Base-by-base conservation (phyloP, 2,888 invertebrate genomes). In the Heliothis peltigera region DNA sequence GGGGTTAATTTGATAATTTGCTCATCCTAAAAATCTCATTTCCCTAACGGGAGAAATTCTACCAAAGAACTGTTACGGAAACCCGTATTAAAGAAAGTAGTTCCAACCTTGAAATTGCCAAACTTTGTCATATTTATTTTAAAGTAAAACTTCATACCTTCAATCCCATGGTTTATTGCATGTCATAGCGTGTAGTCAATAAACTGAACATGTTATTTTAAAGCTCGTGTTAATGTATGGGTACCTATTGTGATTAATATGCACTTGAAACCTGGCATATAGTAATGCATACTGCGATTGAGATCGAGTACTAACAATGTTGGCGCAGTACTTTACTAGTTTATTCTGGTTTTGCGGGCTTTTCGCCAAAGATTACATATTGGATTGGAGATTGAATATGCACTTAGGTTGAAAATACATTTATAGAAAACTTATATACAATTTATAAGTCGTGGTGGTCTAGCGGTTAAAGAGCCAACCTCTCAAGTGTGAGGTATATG, bases 171-270 rank as follows among this genome's bases (percentile, higher is more conserved):
- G 4, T 25, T 43, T 43, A 21, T 17, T 59, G 19, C n/a, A 10
- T 25, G 22, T 10, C 15, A 28, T 19, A 47, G 35, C 28, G 28
- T 61, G 21, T 7, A 28, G 39, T n/a, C 39, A 28, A 21, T 39
- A 39, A 62, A 28, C 21, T 22, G 17, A 48, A 15, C 28, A 39
- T 62, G 48, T 48, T 21, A 10, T 15, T 62, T 28, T 42, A 28
- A 42, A 63, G 17, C 39, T 28, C 19, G 17, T 42, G 12, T 17
- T 15, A 15, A 42, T 10, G 42, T 61, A 58, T 19, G 15, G 15
- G 10, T n/a, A 47, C 10, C 47, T 39, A 6, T 15, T 28, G 28
- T 48, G 1, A 17, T 32, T 19, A 21, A 12, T 56, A 42, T 55
- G 42, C 8, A n/a, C 4, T 6, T 60, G 7, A 7, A 18, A 17